These are phyloP conservation scores for Phalangium opilio DNA, from an alignment of 2,888 invertebrate species.

Conservation along the genomic window DNA sequence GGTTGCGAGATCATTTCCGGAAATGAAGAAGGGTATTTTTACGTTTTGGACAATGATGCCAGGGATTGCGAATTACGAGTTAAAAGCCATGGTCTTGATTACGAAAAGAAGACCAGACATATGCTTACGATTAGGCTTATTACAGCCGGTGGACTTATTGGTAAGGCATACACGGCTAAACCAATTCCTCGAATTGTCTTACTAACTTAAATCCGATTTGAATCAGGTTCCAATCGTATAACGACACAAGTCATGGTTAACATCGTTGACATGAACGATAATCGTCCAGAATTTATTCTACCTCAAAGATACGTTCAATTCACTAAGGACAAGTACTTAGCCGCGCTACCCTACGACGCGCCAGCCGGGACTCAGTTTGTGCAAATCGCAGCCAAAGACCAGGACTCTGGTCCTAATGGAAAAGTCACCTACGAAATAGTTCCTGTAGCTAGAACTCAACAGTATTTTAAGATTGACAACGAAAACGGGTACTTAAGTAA, in stretches of 20 bases:
- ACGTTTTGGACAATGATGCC: constrained; percentile 54
- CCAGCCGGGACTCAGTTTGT: constrained; percentile 54
- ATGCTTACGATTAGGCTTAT: constrained; percentile 53
- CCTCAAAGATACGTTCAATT: constrained; percentile 42
- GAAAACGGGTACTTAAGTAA: constrained; percentile 61
- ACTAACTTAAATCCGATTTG: constrained; percentile 38
- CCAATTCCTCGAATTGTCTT: not conserved
- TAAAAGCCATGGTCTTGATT: constrained; percentile 47
- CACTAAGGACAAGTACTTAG: constrained; percentile 50
- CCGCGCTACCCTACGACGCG: constrained; percentile 56
- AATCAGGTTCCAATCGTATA: constrained; percentile 26
- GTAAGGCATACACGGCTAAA: constrained; percentile 6
- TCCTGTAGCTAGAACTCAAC: constrained; percentile 33
- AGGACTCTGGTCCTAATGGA: constrained; percentile 68
- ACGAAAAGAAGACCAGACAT: constrained; percentile 56
- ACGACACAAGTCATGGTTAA: constrained; percentile 50
- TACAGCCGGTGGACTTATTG: constrained; percentile 59
- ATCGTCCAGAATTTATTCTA: constrained; percentile 63
- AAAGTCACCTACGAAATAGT: constrained; percentile 47
- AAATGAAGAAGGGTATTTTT: constrained; percentile 57
- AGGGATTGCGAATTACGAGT: constrained; percentile 67
- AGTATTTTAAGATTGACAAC: constrained; percentile 54
- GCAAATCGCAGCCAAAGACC: constrained; percentile 70
- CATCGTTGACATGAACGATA: constrained; percentile 77
- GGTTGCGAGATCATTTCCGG: constrained; percentile 63